A percentile compares a stretch with the other conserved stretches of the same genome.
These are phyloP conservation scores for Cryptoblepharus egeriae DNA, from an alignment of 2,797 vertebrate species.

Conservation along the genomic window DNA sequence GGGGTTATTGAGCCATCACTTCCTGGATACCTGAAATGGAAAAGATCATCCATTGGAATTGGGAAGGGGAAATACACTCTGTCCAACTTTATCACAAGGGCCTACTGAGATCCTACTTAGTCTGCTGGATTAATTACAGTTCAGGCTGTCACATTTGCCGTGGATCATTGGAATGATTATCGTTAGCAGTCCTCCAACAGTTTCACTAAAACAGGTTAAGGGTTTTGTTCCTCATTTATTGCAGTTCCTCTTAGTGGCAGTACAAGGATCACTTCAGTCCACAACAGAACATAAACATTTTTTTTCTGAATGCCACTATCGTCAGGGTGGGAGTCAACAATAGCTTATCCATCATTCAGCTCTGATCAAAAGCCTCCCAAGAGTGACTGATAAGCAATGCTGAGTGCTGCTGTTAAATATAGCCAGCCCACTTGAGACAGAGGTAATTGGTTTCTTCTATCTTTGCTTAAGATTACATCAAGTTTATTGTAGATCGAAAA, in stretches of 20 bases:
- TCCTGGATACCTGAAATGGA: too few species aligned
- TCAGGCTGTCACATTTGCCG: background rate
- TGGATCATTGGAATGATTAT: background rate
- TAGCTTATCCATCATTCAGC: slow-evolving; percentile 60
- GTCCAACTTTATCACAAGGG: too few species aligned
- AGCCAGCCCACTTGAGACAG: slow-evolving; percentile 55
- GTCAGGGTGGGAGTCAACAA: slow-evolving; percentile 66
- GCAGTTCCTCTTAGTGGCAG: background rate
- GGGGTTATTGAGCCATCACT: too few species aligned
- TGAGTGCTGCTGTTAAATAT: slow-evolving; percentile 60
- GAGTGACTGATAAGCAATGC: slow-evolving; percentile 63
- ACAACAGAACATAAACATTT: slow-evolving; percentile 61
- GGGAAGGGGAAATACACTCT: too few species aligned
- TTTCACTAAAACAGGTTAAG: background rate
- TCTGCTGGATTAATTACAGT: too few species aligned
- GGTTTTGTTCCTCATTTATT: slow-evolving; percentile 2
- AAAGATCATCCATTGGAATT: too few species aligned
- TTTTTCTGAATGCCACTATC: slow-evolving; percentile 55
- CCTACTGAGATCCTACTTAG: too few species aligned
- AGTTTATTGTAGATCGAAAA: slow-evolving; percentile 50
- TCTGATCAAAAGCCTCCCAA: slow-evolving; percentile 67
- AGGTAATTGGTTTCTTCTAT: slow-evolving; percentile 28
- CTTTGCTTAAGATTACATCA: slow-evolving; percentile 64
- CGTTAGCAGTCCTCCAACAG: background rate
- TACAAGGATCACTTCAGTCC: background rate